A percentile compares a stretch with the other conserved stretches of the same genome.
phyloP scores from a whole-genome alignment of 2,888 invertebrate species.

The Latrodectus hesperus region DNA sequence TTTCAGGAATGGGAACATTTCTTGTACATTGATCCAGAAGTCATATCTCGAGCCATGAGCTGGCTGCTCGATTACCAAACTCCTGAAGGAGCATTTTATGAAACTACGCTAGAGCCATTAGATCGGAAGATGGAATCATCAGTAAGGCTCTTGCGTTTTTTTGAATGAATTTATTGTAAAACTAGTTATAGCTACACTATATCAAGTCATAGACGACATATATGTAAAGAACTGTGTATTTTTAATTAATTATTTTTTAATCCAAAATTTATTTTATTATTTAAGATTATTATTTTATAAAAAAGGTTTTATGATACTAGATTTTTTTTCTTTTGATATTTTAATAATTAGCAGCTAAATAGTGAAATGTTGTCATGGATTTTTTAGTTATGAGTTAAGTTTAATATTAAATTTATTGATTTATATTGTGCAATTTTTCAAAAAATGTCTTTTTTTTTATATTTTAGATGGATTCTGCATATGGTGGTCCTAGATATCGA shows the following conservation, averaged over 20 bases:
- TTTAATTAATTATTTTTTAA: background rate
- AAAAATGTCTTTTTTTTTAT: background rate
- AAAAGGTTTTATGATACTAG: background rate
- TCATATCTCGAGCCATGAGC: slow-evolving; percentile 87
- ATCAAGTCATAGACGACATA: no score
- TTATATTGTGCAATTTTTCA: no score
- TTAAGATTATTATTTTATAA: background rate
- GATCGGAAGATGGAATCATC: slow-evolving; percentile 91
- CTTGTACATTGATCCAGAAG: slow-evolving; percentile 91
- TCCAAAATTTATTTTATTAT: no score
- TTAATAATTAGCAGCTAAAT: background rate
- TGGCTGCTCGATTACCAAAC: slow-evolving; percentile 92
- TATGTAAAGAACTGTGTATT: background rate
- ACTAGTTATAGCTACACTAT: no score
- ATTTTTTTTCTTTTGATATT: background rate
- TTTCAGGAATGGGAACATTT: slow-evolving; percentile 98
- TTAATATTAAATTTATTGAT: no score
- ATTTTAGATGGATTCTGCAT: slow-evolving; percentile 63
- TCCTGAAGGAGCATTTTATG: slow-evolving; percentile 90
- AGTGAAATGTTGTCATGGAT: no score
- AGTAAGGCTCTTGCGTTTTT: slow-evolving; percentile 16
- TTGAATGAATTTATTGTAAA: background rate
- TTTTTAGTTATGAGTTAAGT: no score
- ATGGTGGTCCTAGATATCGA: slow-evolving; percentile 73
- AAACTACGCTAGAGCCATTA: slow-evolving; percentile 79